Percentiles rank a stretch among this genome's conserved stretches.
Evolutionary conservation across 2,113 vertebrate genomes (phyloP).

Genomic region (Heliornis fulica): DNA sequence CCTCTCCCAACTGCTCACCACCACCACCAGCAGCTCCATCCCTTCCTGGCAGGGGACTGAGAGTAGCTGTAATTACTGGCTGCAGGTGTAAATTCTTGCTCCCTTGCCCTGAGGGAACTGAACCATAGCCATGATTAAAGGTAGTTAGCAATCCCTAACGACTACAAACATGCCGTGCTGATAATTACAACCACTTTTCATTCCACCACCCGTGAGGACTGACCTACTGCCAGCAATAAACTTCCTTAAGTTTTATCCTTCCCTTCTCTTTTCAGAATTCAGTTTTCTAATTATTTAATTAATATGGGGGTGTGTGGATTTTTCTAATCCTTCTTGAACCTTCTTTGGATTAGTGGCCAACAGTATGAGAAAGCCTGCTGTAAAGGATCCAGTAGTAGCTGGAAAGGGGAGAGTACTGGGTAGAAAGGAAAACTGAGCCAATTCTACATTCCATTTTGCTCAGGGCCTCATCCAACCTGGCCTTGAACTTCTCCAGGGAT

Average conservation of each 20-base stretch:
- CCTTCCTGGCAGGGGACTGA: background rate
- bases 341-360: background rate
- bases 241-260: background rate
- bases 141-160: conserved; percentile 55
- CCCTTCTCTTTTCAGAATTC: background rate
- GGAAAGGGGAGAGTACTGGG: background rate
- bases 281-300: background rate
- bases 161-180: conserved; percentile 37
- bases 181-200: conserved; percentile 60
- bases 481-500: too few species aligned
- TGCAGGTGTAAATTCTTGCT: conserved; percentile 45
- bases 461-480: too few species aligned
- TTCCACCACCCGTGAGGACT: conserved; percentile 19
- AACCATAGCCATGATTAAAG: conserved; percentile 44
- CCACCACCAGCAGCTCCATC: background rate
- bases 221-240: conserved; percentile 51
- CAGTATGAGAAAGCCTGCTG: background rate
- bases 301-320: too few species aligned
- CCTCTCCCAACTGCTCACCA: background rate
- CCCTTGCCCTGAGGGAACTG: conserved; percentile 4
- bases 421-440: background rate
- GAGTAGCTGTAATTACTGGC: conserved; percentile 39
- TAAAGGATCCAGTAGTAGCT: background rate
- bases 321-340: background rate
- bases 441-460: background rate